A percentile compares a stretch with the other conserved stretches of the same genome.
These are phyloP conservation scores for Cheilosia grossa DNA, from an alignment of 2,888 invertebrate genomes.

Conservation along the genomic window DNA sequence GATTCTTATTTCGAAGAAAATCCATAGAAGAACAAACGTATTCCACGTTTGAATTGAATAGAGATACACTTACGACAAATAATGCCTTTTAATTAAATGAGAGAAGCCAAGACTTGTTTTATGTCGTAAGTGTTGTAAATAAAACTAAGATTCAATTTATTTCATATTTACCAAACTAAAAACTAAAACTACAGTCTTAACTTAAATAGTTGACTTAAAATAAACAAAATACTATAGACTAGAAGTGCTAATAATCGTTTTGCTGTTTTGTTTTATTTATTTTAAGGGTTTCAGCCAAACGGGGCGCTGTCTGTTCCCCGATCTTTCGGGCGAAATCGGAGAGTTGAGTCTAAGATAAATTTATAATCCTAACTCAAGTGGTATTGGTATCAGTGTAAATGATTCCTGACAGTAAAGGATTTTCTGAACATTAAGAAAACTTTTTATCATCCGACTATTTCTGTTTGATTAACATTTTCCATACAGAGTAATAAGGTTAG, in stretches of 20 bases:
- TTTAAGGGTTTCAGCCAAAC: background rate
- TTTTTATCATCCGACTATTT: too few species aligned
- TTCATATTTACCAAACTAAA: constrained; percentile 12
- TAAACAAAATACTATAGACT: constrained; percentile 63
- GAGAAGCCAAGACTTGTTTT: background rate
- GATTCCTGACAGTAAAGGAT: too few species aligned
- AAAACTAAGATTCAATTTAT: constrained; percentile 15
- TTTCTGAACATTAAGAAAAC: too few species aligned
- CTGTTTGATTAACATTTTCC: too few species aligned
- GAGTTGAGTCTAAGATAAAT: too few species aligned
- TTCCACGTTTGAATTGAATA: too few species aligned
- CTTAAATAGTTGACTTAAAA: constrained; percentile 37
- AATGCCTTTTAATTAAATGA: background rate
- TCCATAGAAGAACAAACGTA: background rate
- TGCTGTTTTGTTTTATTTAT: constrained; percentile 1
- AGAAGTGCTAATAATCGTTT: constrained; percentile 46
- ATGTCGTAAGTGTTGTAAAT: background rate
- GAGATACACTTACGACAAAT: too few species aligned
- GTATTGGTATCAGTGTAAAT: too few species aligned
- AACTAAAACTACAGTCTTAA: constrained; percentile 28
- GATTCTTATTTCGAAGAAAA: background rate
- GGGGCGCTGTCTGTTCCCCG: too few species aligned
- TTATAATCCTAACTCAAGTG: too few species aligned
- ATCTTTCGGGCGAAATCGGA: too few species aligned
- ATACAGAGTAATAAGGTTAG: too few species aligned